These are phyloP conservation scores for Dasypogon diadema DNA, from an alignment of 2,888 invertebrate species.

Conservation along the genomic window DNA sequence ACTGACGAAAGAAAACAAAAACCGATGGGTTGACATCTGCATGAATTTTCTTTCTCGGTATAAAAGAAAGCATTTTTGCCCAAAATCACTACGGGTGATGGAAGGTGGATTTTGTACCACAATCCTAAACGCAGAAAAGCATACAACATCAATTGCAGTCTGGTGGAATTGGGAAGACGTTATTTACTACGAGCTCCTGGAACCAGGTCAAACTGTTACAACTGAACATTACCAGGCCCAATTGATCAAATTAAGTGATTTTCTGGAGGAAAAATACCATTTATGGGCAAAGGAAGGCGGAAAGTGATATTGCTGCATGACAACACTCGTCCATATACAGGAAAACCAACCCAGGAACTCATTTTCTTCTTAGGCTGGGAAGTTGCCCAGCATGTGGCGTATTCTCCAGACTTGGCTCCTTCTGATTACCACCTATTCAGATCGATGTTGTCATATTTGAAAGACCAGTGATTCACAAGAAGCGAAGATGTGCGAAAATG, in stretches of 20 bases:
- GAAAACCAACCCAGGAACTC: too few species aligned
- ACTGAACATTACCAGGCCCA: conserved; percentile 18
- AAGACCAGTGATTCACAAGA: not conserved
- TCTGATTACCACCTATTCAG: conserved; percentile 18
- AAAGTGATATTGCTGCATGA: too few species aligned
- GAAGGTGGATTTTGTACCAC: conserved; percentile 15
- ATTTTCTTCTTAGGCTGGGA: too few species aligned
- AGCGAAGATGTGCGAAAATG: conserved; percentile 21
- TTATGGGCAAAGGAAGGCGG: conserved; percentile 15
- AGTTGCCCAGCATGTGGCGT: conserved; percentile 12
- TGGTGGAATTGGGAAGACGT: not conserved
- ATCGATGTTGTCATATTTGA: too few species aligned
- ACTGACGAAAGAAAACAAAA: conserved; percentile 27
- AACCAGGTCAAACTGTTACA: conserved; percentile 23
- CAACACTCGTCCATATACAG: too few species aligned
- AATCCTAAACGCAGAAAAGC: conserved; percentile 22
- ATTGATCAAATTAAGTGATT: conserved; percentile 13
- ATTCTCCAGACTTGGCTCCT: conserved; percentile 31
- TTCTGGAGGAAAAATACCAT: conserved; percentile 18
- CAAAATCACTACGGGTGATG: conserved; percentile 25
- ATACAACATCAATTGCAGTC: conserved; percentile 13
- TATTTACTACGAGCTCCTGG: conserved; percentile 13
- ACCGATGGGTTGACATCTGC: conserved; percentile 12
- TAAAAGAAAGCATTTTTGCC: conserved; percentile 1
- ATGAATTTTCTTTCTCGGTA: conserved; percentile 24